These are phyloP conservation scores for Malacoraja senta DNA, from an alignment of 2,797 vertebrate genomes.

Conservation along the genomic window DNA sequence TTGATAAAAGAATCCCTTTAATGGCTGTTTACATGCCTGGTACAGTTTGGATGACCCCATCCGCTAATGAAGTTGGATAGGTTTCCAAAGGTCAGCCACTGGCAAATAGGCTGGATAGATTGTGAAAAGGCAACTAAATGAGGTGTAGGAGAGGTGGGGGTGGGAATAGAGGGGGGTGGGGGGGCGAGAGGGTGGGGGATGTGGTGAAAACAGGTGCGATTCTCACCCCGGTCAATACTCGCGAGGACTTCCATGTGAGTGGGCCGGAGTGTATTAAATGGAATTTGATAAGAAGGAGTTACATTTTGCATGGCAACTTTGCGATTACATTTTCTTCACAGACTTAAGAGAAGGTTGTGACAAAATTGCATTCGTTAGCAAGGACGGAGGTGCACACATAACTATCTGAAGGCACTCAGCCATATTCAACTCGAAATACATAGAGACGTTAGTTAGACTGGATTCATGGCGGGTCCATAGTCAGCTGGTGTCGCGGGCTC, in stretches of 20 bases:
- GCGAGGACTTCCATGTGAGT: not conserved
- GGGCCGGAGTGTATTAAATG: conserved; percentile 2
- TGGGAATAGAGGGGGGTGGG: not conserved
- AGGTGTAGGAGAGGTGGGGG: conserved; percentile 43
- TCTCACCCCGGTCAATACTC: conserved; percentile 56
- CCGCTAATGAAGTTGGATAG: conserved; percentile 62
- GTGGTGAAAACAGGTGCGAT: conserved; percentile 57
- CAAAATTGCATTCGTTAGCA: not conserved
- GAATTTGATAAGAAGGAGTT: conserved; percentile 12
- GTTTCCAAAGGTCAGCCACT: conserved; percentile 50
- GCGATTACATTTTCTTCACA: not conserved
- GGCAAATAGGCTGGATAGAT: conserved; percentile 41
- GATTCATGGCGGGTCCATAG: not conserved
- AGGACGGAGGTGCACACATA: not conserved
- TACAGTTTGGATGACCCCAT: conserved; percentile 54
- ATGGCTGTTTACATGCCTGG: conserved; percentile 57
- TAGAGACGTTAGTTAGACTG: not conserved
- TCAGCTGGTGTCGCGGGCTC: not conserved
- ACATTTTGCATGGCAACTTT: not conserved
- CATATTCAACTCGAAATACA: not conserved
- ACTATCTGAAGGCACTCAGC: not conserved
- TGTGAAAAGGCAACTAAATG: conserved; percentile 45
- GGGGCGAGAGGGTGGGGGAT: too few relatives aligned
- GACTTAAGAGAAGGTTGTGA: not conserved
- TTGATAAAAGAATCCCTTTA: conserved; percentile 73